phyloP scores from a whole-genome alignment of 2,113 vertebrate genomes.

The Rhizomys pruinosus region DNA sequence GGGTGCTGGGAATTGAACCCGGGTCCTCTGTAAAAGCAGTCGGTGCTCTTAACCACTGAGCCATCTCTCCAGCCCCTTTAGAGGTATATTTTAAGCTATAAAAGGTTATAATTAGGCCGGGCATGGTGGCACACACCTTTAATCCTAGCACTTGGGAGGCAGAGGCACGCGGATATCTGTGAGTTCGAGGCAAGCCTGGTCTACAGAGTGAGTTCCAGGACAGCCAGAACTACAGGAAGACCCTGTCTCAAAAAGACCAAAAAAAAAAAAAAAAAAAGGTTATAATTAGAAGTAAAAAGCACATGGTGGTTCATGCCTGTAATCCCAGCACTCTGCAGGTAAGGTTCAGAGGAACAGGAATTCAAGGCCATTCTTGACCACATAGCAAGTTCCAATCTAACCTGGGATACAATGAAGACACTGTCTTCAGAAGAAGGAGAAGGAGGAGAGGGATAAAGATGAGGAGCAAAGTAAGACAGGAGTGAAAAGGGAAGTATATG shows the following conservation, averaged over 20 bases:
- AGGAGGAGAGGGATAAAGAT: background rate
- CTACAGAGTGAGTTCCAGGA: too few relatives aligned
- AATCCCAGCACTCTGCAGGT: background rate
- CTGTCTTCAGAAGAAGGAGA: background rate
- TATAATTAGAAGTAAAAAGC: background rate
- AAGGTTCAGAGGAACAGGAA: background rate
- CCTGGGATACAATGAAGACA: background rate
- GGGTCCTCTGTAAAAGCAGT: too few relatives aligned
- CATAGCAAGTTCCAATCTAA: background rate
- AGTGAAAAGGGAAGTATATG: background rate
- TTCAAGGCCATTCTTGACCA: background rate
- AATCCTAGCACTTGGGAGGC: too few relatives aligned
- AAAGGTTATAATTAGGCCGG: background rate
- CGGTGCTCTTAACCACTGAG: too few relatives aligned
- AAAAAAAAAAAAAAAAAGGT: too few relatives aligned
- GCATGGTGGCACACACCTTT: too few relatives aligned
- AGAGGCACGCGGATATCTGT: too few relatives aligned
- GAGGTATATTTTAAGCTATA: background rate
- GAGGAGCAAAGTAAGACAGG: background rate
- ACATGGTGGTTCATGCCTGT: background rate
- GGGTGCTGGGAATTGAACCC: too few relatives aligned
- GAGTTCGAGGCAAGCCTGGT: too few relatives aligned
- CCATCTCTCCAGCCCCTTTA: too few relatives aligned
- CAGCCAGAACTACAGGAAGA: too few relatives aligned
- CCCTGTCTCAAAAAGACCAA: too few relatives aligned